Evolutionary conservation across 2,888 invertebrate species (phyloP), one percentile per base, ranked within the genome.

Genomic region (Ditula angustiorana): DNA sequence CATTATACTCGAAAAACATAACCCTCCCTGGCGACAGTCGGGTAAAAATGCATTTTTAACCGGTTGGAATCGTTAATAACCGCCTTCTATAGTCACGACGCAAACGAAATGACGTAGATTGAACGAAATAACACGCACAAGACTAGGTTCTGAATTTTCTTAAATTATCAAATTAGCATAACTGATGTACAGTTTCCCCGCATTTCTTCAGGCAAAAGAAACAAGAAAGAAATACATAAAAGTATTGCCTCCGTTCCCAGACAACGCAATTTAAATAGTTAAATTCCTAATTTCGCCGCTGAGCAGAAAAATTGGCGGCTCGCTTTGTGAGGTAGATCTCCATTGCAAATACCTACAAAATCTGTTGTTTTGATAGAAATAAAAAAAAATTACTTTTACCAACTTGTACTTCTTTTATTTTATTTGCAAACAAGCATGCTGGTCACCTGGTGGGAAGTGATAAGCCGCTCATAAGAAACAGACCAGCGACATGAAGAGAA

Each of bases 221-320:
- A 37, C 11, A 8, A 44, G 37, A 61, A 16, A 28, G 49, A 21
- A 59, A 46, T 53, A 46, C 33, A 19, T 46, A 26, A 53, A 61
- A 61, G 53, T 61, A 35, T 26, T 35, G 35, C 61, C n/a, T 33
- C n/a, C 33, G 52, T 52, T 24, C 24, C 13, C 49, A 33, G 28
- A 44, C 61, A 55, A 33, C 46, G 53, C 33, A 53, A 61, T 61
- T 56, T 47, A 56, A 28, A 62, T 49, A 55, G 35, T 56, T 56
- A 62, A 62, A 4, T 37, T 62, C 26, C 52, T 56, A 41, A 62
- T 56, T 62, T 56, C 37, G 46, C 21, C 26, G 21, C 28, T 5
- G n/a, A n/a, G 44, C 33, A 52, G 60, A 55, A 61, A 61, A 55
- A 53, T 61, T 55, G 61, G 44, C 35, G 55, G 61, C 61, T 61